Evolutionary conservation across 2,113 vertebrate species (phyloP).

Genomic region (Silurus glanis): DNA sequence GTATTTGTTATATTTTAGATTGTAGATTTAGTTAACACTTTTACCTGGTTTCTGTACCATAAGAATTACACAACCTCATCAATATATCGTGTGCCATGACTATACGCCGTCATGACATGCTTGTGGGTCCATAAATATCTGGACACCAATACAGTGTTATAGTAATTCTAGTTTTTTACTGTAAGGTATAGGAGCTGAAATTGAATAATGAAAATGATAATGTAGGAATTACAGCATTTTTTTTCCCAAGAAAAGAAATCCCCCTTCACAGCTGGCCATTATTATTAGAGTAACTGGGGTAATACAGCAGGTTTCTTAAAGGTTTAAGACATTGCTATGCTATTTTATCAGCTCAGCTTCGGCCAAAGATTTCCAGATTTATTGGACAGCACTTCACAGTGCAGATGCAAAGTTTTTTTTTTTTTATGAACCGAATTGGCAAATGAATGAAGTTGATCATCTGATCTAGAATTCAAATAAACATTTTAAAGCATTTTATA

Average conservation of each 20-base stretch:
- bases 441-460: too few relatives aligned
- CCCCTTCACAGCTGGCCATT: not conserved
- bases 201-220: not conserved
- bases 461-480: too few relatives aligned
- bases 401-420: too few relatives aligned
- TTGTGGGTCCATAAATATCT: not conserved
- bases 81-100: not conserved
- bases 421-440: too few relatives aligned
- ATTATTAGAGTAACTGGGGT: not conserved
- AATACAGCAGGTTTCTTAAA: too few relatives aligned
- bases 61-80: not conserved
- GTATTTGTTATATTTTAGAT: not conserved
- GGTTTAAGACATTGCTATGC: too few relatives aligned
- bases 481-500: too few relatives aligned
- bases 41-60: not conserved
- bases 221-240: not conserved
- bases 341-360: too few relatives aligned
- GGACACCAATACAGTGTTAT: not conserved
- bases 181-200: not conserved
- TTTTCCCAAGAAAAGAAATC: not conserved
- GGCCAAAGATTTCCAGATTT: too few relatives aligned
- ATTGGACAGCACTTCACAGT: too few relatives aligned
- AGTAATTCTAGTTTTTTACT: too few relatives aligned
- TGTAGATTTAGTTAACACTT: conserved; percentile 11
- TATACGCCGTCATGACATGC: not conserved